These are phyloP conservation scores for Eulithis testata DNA, from an alignment of 2,888 invertebrate species.

Conservation along the genomic window DNA sequence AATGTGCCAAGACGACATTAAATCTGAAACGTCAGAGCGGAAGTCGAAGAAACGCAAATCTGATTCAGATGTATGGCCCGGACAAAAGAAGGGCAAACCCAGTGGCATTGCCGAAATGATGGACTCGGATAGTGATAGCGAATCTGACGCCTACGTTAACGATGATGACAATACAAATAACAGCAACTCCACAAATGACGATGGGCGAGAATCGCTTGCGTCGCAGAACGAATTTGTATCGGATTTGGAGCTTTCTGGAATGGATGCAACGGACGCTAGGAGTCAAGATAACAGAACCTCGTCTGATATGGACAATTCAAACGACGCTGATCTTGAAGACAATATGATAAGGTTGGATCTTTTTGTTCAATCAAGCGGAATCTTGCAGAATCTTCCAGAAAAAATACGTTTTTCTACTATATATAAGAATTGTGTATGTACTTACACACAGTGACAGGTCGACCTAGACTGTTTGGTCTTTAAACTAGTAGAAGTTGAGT, in stretches of 20 bases:
- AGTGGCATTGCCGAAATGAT: slow-evolving; percentile 83
- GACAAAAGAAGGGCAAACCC: slow-evolving; percentile 85
- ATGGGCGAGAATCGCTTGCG: slow-evolving; percentile 72
- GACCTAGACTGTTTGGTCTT: too few relatives aligned
- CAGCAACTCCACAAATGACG: slow-evolving; percentile 77
- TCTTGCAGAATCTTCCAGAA: too few relatives aligned
- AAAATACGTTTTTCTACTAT: too few relatives aligned
- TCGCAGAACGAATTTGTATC: slow-evolving; percentile 85
- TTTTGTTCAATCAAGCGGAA: slow-evolving; percentile 32
- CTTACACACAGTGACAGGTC: too few relatives aligned
- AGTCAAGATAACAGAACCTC: slow-evolving; percentile 72
- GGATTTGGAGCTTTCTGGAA: slow-evolving; percentile 86
- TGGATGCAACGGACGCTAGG: slow-evolving; percentile 85
- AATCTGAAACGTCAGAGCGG: slow-evolving; percentile 70
- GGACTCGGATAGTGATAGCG: slow-evolving; percentile 86
- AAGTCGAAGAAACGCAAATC: slow-evolving; percentile 86
- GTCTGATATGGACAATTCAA: slow-evolving; percentile 86
- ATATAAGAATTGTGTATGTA: too few relatives aligned
- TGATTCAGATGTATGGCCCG: slow-evolving; percentile 84
- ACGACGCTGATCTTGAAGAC: slow-evolving; percentile 86
- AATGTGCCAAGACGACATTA: slow-evolving; percentile 73
- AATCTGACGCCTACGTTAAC: slow-evolving; percentile 73
- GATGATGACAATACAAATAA: slow-evolving; percentile 79
- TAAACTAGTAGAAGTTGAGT: too few relatives aligned
- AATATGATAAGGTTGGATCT: slow-evolving; percentile 75